Percentiles rank a stretch among this genome's conserved stretches.
Conservation (phyloP, 2,797 vertebrate species). For the Acanthurus leucopareius region DNA sequence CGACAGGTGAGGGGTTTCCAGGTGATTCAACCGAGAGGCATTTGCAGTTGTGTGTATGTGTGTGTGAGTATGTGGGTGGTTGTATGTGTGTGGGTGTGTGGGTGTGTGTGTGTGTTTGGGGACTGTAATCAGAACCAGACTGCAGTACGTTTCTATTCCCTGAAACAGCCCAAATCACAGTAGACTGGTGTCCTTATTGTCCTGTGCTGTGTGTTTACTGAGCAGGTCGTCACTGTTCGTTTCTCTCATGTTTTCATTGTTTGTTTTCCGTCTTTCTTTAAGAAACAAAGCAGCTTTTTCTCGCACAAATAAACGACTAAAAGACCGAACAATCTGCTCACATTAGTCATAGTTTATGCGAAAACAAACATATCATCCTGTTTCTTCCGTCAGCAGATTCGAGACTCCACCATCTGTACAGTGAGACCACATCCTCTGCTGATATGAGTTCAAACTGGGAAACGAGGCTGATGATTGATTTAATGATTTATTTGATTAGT, state of each 20-base stretch:
- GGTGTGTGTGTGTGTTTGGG: neutral
- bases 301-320: neutral
- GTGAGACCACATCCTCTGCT: neutral
- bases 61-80: neutral
- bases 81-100: slow-evolving; percentile 4
- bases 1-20: slow-evolving; percentile 38
- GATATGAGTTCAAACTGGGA: too few species aligned
- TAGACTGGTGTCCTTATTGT: neutral
- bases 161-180: neutral
- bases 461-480: too few species aligned
- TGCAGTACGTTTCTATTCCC: neutral
- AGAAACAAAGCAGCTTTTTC: neutral
- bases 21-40: slow-evolving; percentile 40
- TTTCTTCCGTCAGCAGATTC: neutral
- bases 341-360: neutral
- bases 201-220: neutral
- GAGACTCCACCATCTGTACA: neutral
- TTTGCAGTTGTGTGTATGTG: slow-evolving; percentile 29
- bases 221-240: neutral
- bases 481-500: too few species aligned
- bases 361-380: neutral
- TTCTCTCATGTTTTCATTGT: neutral
- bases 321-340: neutral
- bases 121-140: slow-evolving; percentile 28
- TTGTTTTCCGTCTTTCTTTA: neutral